These are phyloP conservation scores for Falco concolor DNA, from an alignment of 2,797 vertebrate species.

Conservation along the genomic window DNA sequence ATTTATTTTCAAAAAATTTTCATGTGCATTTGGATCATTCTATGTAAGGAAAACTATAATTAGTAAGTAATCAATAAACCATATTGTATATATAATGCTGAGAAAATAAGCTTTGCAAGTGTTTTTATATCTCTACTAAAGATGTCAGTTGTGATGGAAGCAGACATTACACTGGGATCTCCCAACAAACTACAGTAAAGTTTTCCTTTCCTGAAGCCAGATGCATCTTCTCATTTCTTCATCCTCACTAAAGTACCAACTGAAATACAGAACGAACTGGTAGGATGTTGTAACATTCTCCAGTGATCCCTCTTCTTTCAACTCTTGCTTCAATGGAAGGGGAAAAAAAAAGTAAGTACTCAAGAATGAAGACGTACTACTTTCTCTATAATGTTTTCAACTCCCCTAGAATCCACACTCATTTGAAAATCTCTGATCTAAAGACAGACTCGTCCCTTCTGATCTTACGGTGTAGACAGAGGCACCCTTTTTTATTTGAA, in stretches of 20 bases:
- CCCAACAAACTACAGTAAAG: neutral
- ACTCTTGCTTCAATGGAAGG: neutral
- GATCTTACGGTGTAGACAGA: neutral
- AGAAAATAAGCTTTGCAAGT: neutral
- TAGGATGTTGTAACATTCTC: neutral
- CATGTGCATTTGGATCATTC: constrained; percentile 89
- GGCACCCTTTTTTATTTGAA: neutral
- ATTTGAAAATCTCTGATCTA: neutral
- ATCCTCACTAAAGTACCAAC: neutral
- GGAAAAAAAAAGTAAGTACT: neutral
- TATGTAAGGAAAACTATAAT: constrained; percentile 54
- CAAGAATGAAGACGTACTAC: neutral
- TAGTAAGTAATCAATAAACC: neutral
- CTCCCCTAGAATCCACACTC: neutral
- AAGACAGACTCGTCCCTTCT: neutral
- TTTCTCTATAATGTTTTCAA: neutral
- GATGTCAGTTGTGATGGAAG: neutral
- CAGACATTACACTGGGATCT: neutral
- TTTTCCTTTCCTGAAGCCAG: neutral
- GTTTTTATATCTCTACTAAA: neutral
- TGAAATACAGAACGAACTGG: neutral
- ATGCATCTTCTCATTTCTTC: neutral
- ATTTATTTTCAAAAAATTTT: constrained; percentile 94
- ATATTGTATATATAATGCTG: neutral
- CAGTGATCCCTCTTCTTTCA: neutral